These are phyloP conservation scores for Diarsia brunnea DNA, from an alignment of 2,888 invertebrate species.

Conservation along the genomic window DNA sequence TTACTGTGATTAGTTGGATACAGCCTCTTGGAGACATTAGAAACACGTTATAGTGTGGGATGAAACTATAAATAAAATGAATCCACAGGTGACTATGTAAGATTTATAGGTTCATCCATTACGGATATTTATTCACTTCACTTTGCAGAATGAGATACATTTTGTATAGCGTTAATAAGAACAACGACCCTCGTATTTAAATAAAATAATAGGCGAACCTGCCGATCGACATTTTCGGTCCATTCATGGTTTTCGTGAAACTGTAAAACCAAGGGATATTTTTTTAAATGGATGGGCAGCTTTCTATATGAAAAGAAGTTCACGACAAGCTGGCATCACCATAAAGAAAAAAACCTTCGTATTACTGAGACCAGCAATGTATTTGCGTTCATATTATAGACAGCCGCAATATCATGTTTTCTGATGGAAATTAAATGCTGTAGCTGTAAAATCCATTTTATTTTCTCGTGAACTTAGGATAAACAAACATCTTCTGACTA, in stretches of 20 bases:
- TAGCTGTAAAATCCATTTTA: background rate
- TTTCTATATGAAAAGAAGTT: slow-evolving; percentile 1
- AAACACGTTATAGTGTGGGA: slow-evolving; percentile 50
- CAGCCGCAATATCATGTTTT: background rate
- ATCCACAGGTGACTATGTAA: slow-evolving; percentile 37
- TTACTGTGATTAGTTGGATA: slow-evolving; percentile 38
- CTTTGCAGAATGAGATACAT: slow-evolving; percentile 2
- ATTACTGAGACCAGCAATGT: background rate
- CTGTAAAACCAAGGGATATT: background rate
- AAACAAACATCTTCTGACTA: slow-evolving; percentile 15
- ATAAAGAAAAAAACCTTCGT: background rate
- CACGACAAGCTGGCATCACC: slow-evolving; percentile 4
- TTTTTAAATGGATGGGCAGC: background rate
- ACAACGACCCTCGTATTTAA: background rate
- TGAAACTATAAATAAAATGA: slow-evolving; percentile 41
- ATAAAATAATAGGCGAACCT: background rate
- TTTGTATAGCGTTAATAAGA: slow-evolving; percentile 13
- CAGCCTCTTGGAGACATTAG: slow-evolving; percentile 34
- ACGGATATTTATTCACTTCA: slow-evolving; percentile 35
- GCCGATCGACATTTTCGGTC: background rate
- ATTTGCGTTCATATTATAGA: background rate
- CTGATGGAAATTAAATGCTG: background rate
- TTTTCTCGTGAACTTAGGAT: background rate
- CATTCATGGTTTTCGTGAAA: slow-evolving; percentile 3
- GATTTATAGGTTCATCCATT: slow-evolving; percentile 36